Conservation (phyloP, 2,888 invertebrate genomes). For the Drosophila basisetae region DNA sequence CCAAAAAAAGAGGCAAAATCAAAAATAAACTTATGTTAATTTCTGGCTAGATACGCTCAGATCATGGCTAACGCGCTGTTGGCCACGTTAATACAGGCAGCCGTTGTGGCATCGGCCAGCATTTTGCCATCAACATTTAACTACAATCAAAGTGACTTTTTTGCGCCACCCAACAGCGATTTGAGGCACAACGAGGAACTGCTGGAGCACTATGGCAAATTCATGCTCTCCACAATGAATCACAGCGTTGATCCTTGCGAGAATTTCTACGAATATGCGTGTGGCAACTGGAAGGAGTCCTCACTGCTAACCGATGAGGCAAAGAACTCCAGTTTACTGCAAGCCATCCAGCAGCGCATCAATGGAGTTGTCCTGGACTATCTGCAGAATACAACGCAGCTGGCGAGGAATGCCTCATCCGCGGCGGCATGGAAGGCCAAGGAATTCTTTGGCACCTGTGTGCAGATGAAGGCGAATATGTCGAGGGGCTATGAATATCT, state of each 20-base stretch:
- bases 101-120: neutral
- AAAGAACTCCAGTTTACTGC: constrained; percentile 73
- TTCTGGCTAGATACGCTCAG: too few species aligned
- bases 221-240: constrained; percentile 80
- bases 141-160: constrained; percentile 50
- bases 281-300: constrained; percentile 79
- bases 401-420: constrained; percentile 36
- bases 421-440: constrained; percentile 78
- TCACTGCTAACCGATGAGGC: constrained; percentile 58
- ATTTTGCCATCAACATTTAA: constrained; percentile 2
- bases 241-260: constrained; percentile 79
- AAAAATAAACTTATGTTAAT: neutral
- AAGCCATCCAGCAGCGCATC: constrained; percentile 73
- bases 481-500: constrained; percentile 61
- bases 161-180: constrained; percentile 57
- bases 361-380: constrained; percentile 67
- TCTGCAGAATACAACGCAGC: constrained; percentile 66
- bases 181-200: constrained; percentile 73
- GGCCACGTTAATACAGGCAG: constrained; percentile 51
- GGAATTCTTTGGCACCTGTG: constrained; percentile 71
- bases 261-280: constrained; percentile 82
- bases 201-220: constrained; percentile 70
- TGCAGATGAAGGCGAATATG: constrained; percentile 68
- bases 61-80: constrained; percentile 55
- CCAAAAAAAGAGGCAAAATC: neutral